A percentile compares a stretch with the other conserved stretches of the same genome.
These are phyloP conservation scores for Piaya cayana DNA, from an alignment of 2,113 vertebrate species.

Conservation along the genomic window DNA sequence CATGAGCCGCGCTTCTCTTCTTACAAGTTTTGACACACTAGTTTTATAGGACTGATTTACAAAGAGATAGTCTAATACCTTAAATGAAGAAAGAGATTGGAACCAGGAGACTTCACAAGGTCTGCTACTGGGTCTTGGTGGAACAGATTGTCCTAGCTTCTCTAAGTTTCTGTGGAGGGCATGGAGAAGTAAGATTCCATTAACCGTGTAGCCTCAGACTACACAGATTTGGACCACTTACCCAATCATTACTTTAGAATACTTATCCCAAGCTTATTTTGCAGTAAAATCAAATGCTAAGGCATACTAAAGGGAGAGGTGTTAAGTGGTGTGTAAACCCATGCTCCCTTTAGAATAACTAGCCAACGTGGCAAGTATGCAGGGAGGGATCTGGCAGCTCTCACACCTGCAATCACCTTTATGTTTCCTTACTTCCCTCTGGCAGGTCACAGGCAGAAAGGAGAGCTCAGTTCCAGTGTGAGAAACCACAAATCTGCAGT, in stretches of 20 bases:
- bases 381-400: background rate
- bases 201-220: background rate
- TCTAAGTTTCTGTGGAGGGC: background rate
- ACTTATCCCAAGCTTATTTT: background rate
- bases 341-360: background rate
- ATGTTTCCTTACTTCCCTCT: background rate
- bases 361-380: background rate
- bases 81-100: background rate
- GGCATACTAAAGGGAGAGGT: background rate
- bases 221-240: background rate
- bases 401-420: fast-evolving
- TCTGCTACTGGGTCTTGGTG: background rate
- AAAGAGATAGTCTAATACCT: background rate
- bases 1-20: background rate
- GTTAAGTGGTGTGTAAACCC: background rate
- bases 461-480: background rate
- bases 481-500: background rate
- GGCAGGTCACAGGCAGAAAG: background rate
- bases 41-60: background rate
- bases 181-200: background rate
- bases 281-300: background rate
- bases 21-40: background rate
- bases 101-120: background rate
- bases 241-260: background rate
- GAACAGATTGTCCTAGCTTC: background rate